Base-by-base conservation (phyloP, 2,888 invertebrate genomes). In the Gerris lacustris region DNA sequence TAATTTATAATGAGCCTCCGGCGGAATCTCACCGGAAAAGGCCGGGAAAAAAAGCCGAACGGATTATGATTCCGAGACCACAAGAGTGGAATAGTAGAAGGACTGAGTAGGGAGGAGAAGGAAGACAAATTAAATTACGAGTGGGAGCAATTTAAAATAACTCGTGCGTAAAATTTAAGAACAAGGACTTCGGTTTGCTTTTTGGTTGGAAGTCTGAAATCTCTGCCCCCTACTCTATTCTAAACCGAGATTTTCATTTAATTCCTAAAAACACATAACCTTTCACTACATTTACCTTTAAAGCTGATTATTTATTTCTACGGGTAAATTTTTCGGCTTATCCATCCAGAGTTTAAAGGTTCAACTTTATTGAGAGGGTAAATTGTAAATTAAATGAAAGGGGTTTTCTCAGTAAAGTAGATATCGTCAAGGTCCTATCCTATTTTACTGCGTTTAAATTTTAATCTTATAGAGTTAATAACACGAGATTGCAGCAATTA, bases 1-100 rank as follows among this genome's bases (percentile, higher is more conserved):
- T 55, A 55, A 55, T 55, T 55, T 55, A 55, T 55, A 55, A 55
- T 55, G 55, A 55, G 55, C 55, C 55, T 55, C 55, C 55, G 55
- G 55, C 55, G 9, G 15, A 55, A 55, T 55, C 15, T 55, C 55
- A 11, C 9, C 11, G 15, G 15, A 55, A 55, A 15, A 55, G 55
- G 11, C 15, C 15, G 9, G 6, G 11, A 9, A 15, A 15, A 55
- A 55, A 55, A 55, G 15, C 55, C 15, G 11, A 11, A 9, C 55
- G 55, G 55, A 55, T 55, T 55, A 55, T 55, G 55, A 55, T 5
- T 55, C 55, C 15, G 15, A 55, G 15, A 55, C 55, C 55, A 55
- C 55, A 55, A 55, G 55, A 55, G 55, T 9, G 15, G 11, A 55
- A 55, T 11, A 55, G 15, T 11, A 55, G 55, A 15, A 15, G 31